These are phyloP conservation scores for Drosophila mauritiana DNA, from an alignment of 1,140 invertebrate genomes.

Conservation along the genomic window DNA sequence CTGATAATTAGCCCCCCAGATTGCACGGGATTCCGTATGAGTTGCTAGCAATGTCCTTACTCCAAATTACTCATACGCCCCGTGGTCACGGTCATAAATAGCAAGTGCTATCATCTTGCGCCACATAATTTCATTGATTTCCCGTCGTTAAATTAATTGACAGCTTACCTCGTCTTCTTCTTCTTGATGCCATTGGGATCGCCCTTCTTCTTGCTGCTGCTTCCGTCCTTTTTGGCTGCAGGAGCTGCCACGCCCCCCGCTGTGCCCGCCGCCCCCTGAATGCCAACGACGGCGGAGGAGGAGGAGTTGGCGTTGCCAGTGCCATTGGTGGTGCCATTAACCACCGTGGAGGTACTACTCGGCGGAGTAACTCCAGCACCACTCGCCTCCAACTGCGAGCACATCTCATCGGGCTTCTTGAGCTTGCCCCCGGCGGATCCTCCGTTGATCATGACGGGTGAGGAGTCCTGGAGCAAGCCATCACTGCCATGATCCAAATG, in stretches of 20 bases:
- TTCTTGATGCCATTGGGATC: conserved; percentile 96
- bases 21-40: neutral
- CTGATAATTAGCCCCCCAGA: conserved; percentile 17
- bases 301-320: conserved; percentile 17
- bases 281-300: conserved; percentile 3
- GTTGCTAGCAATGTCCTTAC: neutral
- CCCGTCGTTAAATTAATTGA: conserved; percentile 78
- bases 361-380: conserved; percentile 18
- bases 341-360: conserved; percentile 11
- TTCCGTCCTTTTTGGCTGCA: conserved; percentile 84
- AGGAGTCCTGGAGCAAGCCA: conserved; percentile 49
- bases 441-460: conserved; percentile 50
- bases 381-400: conserved; percentile 48
- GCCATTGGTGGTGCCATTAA: conserved; percentile 47
- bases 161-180: conserved; percentile 94
- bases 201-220: conserved; percentile 93
- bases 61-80: conserved; percentile 59
- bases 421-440: conserved; percentile 53
- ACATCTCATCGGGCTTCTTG: conserved; percentile 75
- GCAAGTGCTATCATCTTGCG: conserved; percentile 31
- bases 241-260: conserved; percentile 34
- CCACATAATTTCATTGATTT: conserved; percentile 78
- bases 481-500: conserved; percentile 58
- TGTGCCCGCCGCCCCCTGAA: conserved; percentile 21
- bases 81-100: conserved; percentile 22